Evolutionary conservation across 2,797 vertebrate species (phyloP).

Genomic region (Esox masquinongy): DNA sequence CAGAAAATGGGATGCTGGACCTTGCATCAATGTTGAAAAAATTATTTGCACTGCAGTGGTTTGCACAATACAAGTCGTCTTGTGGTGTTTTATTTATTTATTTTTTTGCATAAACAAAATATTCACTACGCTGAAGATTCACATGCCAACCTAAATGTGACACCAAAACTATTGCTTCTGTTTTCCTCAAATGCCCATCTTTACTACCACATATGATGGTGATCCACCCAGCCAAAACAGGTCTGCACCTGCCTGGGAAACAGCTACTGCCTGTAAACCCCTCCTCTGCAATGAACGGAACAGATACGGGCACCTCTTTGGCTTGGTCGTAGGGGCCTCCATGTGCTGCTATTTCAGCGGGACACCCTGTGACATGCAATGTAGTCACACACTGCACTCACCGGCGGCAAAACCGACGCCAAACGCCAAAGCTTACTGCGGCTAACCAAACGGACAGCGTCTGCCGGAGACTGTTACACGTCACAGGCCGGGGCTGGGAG

Average conservation of each 20-base stretch:
- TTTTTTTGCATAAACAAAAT: constrained; percentile 41
- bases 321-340: constrained; percentile 21
- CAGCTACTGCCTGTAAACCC: constrained; percentile 12
- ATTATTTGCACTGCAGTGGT: constrained; percentile 40
- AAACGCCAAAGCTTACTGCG: constrained; percentile 7
- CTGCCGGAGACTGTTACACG: constrained; percentile 33
- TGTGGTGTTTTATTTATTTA: constrained; percentile 16
- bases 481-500: constrained; percentile 58
- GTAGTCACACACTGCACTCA: constrained; percentile 22
- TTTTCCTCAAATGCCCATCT: constrained; percentile 2
- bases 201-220: not conserved
- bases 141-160: not conserved
- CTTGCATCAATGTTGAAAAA: constrained; percentile 12
- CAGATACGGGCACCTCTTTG: constrained; percentile 18
- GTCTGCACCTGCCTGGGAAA: not conserved
- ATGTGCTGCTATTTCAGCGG: constrained; percentile 25
- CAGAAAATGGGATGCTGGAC: constrained; percentile 26
- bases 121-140: constrained; percentile 17
- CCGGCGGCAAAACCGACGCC: not conserved
- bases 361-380: constrained; percentile 27
- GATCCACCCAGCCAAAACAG: constrained; percentile 15
- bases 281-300: constrained; percentile 20
- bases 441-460: not conserved
- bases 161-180: not conserved
- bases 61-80: constrained; percentile 29